Base-by-base conservation (phyloP, 2,797 vertebrate genomes). In the Dallia pectoralis region DNA sequence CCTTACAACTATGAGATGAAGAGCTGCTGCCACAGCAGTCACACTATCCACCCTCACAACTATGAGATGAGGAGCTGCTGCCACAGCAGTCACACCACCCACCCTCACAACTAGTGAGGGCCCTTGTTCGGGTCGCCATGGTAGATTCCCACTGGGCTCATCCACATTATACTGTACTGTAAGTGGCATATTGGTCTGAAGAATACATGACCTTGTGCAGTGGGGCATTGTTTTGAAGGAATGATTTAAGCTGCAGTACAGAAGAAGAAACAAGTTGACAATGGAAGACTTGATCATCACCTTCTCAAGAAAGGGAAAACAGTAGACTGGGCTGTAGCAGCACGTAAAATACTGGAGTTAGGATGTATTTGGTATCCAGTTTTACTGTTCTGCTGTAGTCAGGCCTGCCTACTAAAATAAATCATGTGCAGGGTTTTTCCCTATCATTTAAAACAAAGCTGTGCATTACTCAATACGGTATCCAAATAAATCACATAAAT, bases 291-390 rank as follows among this genome's bases (percentile, higher is more conserved):
- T 44, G 40, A 44, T 44, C 62, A 64, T 18, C 27, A 18, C 62
- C 16, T 6, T 32, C 62, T 29, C 30, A 64, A 18, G 15, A 16
- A 14, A 64, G 16, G 29, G 62, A 64, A 2, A 15, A 72, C 29
- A 71, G 84, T 87, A 87, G 85, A 88, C 84, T 85, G 81, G 90
- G 88, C 90, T 87, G 81, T 91, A 93, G 93, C 92, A 93, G 93
- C 93, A 94, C 91, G 88, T 91, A 44, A 92, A 92, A 93, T 93
- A 93, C 93, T 94, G 93, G 93, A 93, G 91, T 90, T 84, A 82
- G 82, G 77, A 77, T 86, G 75, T 67, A 70, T 64, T 77, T 86
- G 83, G 83, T 90, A 89, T 94, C 93, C 92, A 93, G 93, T 93
- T 90, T 94, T 94, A 82, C 91, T 85, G 91, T 92, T 93, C 93